Evolutionary conservation across 1,140 invertebrate genomes (phyloP).

Genomic region (Metaphire vulgaris): DNA sequence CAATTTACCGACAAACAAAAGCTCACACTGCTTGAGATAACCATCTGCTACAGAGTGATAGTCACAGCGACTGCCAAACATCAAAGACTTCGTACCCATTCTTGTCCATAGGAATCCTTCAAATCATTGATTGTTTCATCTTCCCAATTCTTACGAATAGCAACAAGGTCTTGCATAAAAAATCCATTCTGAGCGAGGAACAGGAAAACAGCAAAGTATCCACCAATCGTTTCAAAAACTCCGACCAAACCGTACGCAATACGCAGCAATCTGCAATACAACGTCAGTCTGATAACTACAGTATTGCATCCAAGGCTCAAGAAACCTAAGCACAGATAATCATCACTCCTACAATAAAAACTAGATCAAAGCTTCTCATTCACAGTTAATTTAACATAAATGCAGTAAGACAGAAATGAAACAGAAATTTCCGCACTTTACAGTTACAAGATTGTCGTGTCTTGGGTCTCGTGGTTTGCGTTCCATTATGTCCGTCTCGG

Average conservation of each 20-base stretch:
- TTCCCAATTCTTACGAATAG: constrained; percentile 57
- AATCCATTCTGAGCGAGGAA: constrained; percentile 62
- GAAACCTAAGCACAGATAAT: too few species aligned
- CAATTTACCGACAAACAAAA: too few species aligned
- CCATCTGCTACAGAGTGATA: too few species aligned
- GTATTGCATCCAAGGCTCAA: not conserved
- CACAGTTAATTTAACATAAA: too few species aligned
- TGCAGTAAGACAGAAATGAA: too few species aligned
- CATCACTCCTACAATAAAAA: too few species aligned
- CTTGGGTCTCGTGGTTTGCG: constrained; percentile 79
- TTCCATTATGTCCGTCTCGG: constrained; percentile 98
- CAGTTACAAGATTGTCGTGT: constrained; percentile 29
- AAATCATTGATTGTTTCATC: constrained; percentile 57
- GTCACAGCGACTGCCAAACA: too few species aligned
- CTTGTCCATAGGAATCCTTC: constrained; percentile 59
- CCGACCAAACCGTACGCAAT: constrained; percentile 57
- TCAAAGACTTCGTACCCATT: constrained; percentile 58
- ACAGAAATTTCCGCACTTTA: not conserved
- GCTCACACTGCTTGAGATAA: too few species aligned
- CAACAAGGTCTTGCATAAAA: constrained; percentile 55
- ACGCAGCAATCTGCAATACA: constrained; percentile 64
- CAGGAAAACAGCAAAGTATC: constrained; percentile 58
- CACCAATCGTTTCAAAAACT: constrained; percentile 55
- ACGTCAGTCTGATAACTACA: not conserved
- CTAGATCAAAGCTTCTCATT: too few species aligned